Percentiles rank a stretch among this genome's conserved stretches.
Conservation (phyloP, 2,113 vertebrate species). For the Pangasianodon hypophthalmus region DNA sequence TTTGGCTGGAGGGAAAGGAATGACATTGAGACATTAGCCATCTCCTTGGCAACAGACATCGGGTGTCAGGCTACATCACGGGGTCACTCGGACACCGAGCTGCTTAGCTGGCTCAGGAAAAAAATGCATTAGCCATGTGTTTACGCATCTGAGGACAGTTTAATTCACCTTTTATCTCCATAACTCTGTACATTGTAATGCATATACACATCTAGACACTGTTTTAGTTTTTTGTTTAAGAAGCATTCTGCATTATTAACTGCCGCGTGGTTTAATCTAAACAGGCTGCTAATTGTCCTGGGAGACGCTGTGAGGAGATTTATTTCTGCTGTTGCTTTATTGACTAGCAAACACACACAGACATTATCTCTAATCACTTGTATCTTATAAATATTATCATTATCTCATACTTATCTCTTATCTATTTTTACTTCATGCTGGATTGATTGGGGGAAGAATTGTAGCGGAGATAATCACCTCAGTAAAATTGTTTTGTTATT, state of each 20-base stretch:
- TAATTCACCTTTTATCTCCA: background rate
- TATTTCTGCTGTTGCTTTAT: constrained; percentile 25
- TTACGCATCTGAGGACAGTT: constrained; percentile 20
- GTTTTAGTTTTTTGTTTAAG: background rate
- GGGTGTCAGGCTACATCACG: constrained; percentile 55
- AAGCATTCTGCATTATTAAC: background rate
- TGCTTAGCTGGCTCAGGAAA: constrained; percentile 51
- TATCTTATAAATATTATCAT: constrained; percentile 22
- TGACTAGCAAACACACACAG: constrained; percentile 13
- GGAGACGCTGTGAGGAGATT: constrained; percentile 15
- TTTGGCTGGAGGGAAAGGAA: constrained; percentile 59
- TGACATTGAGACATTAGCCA: constrained; percentile 69
- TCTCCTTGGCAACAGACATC: constrained; percentile 73
- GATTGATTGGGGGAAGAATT: constrained; percentile 16
- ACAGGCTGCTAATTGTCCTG: constrained; percentile 21
- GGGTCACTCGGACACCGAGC: constrained; percentile 46
- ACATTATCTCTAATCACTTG: constrained; percentile 24
- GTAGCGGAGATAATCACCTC: constrained; percentile 20
- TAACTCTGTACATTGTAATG: background rate
- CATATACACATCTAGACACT: background rate
- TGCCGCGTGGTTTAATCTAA: constrained; percentile 5
- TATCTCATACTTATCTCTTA: constrained; percentile 15
- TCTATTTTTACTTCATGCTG: constrained; percentile 6
- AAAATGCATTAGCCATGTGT: constrained; percentile 18
- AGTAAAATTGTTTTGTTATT: constrained; percentile 19